Evolutionary conservation across 2,888 invertebrate genomes (phyloP), one percentile per base, ranked within the genome.

Genomic region (Crocallis elinguaria): DNA sequence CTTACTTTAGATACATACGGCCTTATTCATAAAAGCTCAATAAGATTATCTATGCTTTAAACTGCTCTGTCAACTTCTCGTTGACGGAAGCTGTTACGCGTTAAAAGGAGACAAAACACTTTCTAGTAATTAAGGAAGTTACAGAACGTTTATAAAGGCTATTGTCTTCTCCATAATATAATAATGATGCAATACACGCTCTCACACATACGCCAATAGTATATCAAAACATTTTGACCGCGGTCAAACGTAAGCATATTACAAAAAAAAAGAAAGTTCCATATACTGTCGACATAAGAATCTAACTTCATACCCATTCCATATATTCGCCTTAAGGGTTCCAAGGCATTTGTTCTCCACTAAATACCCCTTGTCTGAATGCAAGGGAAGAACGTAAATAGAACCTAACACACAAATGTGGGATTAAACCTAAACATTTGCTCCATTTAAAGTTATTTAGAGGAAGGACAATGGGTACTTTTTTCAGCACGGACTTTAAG

Each of bases 381-480:
- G 19, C 27, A 41, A 36, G 41, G 14, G 49, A 19, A 33, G 21
- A 33, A 49, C 35, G 42, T 43, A 49, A 49, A 37, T 42, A 43
- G 11, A 19, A 5, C 49, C 12, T n/a, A 16, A 21, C 33, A 50
- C 36, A 50, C 49, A 37, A 44, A 43, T 46, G 49, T 49, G 25
- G 27, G 45, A 39, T 51, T 43, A 56, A 29, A 48, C 35, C 33
- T 51, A 51, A 38, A 56, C 46, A 39, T 51, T 48, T 48, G 56
- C 39, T 27, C 30, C 51, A 57, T 57, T 57, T 48, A 43, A 48
- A 48, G 17, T 41, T 49, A 51, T 44, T 49, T 44, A 50, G 30
- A 36, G 33, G 29, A 27, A 35, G 42, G 36, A 33, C 32, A 25
- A 14, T n/a, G 21, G 48, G 17, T 4, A n/a, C n/a, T 38, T 39